Percentiles rank a stretch among this genome's conserved stretches.
These are phyloP conservation scores for Ailurus styani DNA, from an alignment of 2,113 vertebrate species.

Conservation along the genomic window DNA sequence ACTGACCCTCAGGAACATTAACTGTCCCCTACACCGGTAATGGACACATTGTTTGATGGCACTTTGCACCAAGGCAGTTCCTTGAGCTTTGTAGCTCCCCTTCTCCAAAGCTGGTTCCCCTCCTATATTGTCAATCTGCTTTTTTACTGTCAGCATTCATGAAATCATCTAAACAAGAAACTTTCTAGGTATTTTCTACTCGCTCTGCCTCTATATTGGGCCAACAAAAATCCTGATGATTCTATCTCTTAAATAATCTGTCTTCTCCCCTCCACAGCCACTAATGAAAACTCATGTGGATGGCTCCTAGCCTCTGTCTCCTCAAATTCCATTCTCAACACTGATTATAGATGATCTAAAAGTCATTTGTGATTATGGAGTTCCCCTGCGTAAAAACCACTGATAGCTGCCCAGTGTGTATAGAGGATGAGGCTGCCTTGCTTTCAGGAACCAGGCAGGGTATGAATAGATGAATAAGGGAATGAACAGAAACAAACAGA, in stretches of 20 bases:
- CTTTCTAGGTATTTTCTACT: not conserved
- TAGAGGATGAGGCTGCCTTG: not conserved
- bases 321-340: not conserved
- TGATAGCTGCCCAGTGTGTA: not conserved
- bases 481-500: not conserved
- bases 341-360: not conserved
- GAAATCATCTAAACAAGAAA: not conserved
- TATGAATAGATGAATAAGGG: not conserved
- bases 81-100: not conserved
- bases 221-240: not conserved
- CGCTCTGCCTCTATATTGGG: not conserved
- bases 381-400: not conserved
- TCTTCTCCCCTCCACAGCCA: not conserved
- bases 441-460: not conserved
- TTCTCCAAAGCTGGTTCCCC: not conserved
- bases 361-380: not conserved
- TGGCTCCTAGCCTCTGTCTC: not conserved
- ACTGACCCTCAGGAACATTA: not conserved
- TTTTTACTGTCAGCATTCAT: not conserved
- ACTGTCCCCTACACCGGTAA: not conserved
- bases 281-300: not conserved
- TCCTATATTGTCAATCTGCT: not conserved
- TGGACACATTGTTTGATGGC: not conserved
- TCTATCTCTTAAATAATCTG: not conserved
- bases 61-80: not conserved